Conservation (phyloP, 1,140 invertebrate genomes). For the Bombus waltoni region DNA sequence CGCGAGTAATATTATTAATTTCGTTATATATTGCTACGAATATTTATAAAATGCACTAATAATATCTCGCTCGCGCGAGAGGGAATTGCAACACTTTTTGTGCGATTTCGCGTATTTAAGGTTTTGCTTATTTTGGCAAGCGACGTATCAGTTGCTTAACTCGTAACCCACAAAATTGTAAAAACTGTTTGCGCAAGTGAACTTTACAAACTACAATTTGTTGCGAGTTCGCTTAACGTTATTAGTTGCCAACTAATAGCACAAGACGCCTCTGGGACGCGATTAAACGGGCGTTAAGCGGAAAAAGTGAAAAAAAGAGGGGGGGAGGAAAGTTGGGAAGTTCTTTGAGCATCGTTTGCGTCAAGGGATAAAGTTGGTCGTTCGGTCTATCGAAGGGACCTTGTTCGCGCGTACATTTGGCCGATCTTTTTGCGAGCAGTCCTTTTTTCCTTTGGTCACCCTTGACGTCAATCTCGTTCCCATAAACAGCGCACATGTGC, state of each 20-base stretch:
- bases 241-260: background rate
- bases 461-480: slow-evolving; percentile 58
- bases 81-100: too few species aligned
- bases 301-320: background rate
- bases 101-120: too few species aligned
- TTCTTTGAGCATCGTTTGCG: slow-evolving; percentile 3
- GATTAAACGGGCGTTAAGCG: too few species aligned
- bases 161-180: background rate
- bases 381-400: slow-evolving; percentile 8
- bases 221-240: background rate
- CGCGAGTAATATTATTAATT: too few species aligned
- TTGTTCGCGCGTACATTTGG: slow-evolving; percentile 33
- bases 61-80: too few species aligned
- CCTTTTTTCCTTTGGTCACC: slow-evolving; percentile 4
- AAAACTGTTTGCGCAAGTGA: background rate
- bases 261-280: background rate
- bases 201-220: background rate
- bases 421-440: slow-evolving; percentile 12
- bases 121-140: too few species aligned
- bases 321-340: background rate
- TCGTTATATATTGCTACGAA: too few species aligned
- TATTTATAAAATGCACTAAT: too few species aligned
- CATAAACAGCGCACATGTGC: slow-evolving; percentile 39
- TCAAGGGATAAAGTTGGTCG: slow-evolving; percentile 3
- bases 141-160: background rate